Conservation (phyloP, 2,113 vertebrate genomes). For the Gasterosteus nipponicus region DNA sequence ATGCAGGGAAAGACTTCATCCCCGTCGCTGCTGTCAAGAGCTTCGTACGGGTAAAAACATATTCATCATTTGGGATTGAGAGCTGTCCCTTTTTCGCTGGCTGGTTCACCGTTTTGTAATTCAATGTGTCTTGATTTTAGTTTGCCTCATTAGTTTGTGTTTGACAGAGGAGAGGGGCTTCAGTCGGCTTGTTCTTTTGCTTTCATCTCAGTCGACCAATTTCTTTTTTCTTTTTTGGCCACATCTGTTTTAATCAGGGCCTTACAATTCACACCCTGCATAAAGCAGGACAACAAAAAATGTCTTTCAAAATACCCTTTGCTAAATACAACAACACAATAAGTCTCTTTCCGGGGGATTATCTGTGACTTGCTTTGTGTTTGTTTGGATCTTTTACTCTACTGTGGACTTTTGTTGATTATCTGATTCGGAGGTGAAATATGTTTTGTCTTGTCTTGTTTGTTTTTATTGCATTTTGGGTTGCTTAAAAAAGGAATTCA, state of each 20-base stretch:
- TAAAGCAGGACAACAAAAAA: background rate
- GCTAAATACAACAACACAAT: background rate
- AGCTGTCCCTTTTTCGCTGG: slow-evolving; percentile 3
- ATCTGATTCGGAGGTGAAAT: slow-evolving; percentile 12
- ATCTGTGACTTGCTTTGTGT: slow-evolving; percentile 5
- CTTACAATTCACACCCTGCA: slow-evolving; percentile 9
- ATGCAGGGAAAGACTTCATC: slow-evolving; percentile 48
- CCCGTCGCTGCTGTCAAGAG: slow-evolving; percentile 58
- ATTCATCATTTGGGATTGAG: slow-evolving; percentile 30
- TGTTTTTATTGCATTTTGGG: background rate
- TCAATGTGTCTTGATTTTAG: slow-evolving; percentile 1
- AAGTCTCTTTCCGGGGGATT: background rate
- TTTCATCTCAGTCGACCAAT: slow-evolving; percentile 23
- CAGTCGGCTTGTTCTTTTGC: slow-evolving; percentile 29
- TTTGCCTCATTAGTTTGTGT: slow-evolving; percentile 28
- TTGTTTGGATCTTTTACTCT: background rate
- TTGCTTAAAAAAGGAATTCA: slow-evolving; percentile 9
- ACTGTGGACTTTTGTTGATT: background rate
- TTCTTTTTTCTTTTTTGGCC: slow-evolving; percentile 21
- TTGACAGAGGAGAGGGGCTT: slow-evolving; percentile 17
- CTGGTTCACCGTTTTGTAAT: background rate
- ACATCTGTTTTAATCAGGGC: slow-evolving; percentile 24
- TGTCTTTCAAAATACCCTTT: background rate
- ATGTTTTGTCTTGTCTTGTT: slow-evolving; percentile 15
- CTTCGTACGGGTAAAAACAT: slow-evolving; percentile 44